phyloP scores from a whole-genome alignment of 2,113 vertebrate species.

The Hyaena hyaena region DNA sequence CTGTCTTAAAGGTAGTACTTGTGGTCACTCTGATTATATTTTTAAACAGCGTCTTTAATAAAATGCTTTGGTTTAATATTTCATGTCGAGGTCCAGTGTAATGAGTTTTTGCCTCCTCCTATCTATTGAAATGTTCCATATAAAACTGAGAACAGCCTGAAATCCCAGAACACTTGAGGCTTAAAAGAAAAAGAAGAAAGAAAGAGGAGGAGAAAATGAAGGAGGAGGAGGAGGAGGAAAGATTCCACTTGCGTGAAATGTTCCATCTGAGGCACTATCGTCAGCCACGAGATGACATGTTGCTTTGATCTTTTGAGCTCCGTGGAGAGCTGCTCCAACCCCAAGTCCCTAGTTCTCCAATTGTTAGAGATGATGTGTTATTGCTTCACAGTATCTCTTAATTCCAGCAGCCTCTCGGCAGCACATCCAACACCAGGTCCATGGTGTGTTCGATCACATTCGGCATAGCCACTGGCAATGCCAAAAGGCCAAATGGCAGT shows the following conservation, averaged over 20 bases:
- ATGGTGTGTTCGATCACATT: background rate
- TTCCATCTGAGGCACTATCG: background rate
- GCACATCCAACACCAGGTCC: background rate
- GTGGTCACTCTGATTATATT: constrained; percentile 61
- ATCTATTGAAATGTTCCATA: constrained; percentile 76
- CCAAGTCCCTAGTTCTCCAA: background rate
- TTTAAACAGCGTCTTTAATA: constrained; percentile 42
- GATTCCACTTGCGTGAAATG: constrained; percentile 21
- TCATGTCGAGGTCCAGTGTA: constrained; percentile 48
- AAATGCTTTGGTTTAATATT: constrained; percentile 76
- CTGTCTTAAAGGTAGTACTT: constrained; percentile 82
- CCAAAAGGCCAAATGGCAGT: constrained; percentile 66
- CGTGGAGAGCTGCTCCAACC: background rate
- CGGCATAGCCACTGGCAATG: background rate
- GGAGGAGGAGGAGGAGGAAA: background rate
- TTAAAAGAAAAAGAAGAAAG: background rate
- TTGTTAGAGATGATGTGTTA: background rate
- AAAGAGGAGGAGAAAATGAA: background rate
- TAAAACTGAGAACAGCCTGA: constrained; percentile 72
- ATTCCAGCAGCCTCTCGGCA: background rate
- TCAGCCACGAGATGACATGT: background rate
- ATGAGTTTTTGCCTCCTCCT: constrained; percentile 65
- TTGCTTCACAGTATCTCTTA: background rate
- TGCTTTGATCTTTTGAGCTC: constrained; percentile 36
- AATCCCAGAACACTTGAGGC: constrained; percentile 63